Base-by-base conservation (phyloP, 2,888 invertebrate genomes). In the Nysson spinosus region DNA sequence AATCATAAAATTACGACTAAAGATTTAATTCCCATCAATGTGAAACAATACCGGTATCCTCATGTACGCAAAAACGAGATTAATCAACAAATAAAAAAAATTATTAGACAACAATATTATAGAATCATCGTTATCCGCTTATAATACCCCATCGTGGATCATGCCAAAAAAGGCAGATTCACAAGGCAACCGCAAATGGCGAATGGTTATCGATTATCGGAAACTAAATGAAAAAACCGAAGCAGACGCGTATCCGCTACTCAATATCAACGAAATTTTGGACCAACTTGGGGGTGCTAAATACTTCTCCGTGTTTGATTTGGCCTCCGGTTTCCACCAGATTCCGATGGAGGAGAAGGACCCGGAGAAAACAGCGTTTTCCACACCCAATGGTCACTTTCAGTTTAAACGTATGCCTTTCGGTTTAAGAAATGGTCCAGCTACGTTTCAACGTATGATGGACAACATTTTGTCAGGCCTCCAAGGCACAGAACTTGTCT, bases 141-240 rank as follows among this genome's bases (percentile, higher is more conserved):
- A 9, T 1, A 32, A 30, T 20, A 22, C 46, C 1, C 34, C 34
- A 1, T 9, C 34, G 3, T 44, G 44, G 44, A 6, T 44, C 7
- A 32, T 43, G 3, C 43, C 43, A 4, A 43, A 43, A 17, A 46
- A 46, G 32, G 5, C 46, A 1, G 46, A 46, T 5, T 4, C 35
- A 1, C 1, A 32, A 1, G 47, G 35, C 0, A 34, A 47, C 5
- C 28, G 35, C 20, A 11, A 20, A 1, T 47, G 47, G 47, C 9
- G 35, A 9, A 2, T 47, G 3, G 47, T 47, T 0, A 35, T 47
- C 1, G 26, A 47, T 5, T 47, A 11, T 24, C 19, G 47, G 0
- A 11, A 9, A 5, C 12, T 46, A 22, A 47, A 34, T 7, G 34
- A 47, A 6, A 32, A 32, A 32, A 47, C 35, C 0, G 3, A 22